These are phyloP conservation scores for Leptoclinus maculatus DNA, from an alignment of 2,797 vertebrate species.

Conservation along the genomic window DNA sequence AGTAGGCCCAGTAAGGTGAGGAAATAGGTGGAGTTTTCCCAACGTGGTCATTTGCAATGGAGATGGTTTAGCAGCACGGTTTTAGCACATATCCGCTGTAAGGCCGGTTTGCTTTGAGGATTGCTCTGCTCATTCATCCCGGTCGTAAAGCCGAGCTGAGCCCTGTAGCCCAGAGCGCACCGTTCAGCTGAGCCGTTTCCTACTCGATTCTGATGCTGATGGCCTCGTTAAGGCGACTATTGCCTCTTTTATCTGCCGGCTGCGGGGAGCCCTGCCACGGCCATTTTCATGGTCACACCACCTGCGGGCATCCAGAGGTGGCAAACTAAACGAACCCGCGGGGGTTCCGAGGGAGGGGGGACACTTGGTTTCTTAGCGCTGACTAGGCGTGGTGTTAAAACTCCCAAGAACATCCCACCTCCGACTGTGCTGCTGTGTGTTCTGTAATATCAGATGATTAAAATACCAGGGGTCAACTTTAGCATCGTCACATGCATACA, in stretches of 20 bases:
- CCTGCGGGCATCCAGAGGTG: conserved; percentile 83
- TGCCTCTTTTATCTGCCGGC: conserved; percentile 71
- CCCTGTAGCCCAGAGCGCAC: conserved; percentile 59
- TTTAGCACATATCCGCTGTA: conserved; percentile 76
- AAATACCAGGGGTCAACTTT: background rate
- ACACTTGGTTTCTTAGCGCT: conserved; percentile 70
- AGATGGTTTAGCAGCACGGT: conserved; percentile 68
- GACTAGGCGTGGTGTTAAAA: conserved; percentile 77
- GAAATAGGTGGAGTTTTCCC: conserved; percentile 77
- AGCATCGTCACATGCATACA: background rate
- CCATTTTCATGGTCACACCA: conserved; percentile 88
- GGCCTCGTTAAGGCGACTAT: conserved; percentile 81
- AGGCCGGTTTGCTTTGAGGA: conserved; percentile 80
- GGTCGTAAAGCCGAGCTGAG: conserved; percentile 62
- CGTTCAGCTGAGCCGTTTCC: conserved; percentile 84
- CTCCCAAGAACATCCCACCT: conserved; percentile 41
- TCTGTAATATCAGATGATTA: conserved; percentile 22
- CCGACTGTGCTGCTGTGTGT: conserved; percentile 46
- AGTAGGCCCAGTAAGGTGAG: conserved; percentile 68
- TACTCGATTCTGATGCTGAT: conserved; percentile 89
- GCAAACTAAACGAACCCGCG: conserved; percentile 84
- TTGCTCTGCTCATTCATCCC: conserved; percentile 69
- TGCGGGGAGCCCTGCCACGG: conserved; percentile 78
- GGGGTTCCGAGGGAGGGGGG: conserved; percentile 60
- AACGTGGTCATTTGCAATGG: conserved; percentile 81